Evolutionary conservation across 2,113 vertebrate genomes (phyloP), one percentile per base, ranked within the genome.

Genomic region (Tachycineta bicolor): DNA sequence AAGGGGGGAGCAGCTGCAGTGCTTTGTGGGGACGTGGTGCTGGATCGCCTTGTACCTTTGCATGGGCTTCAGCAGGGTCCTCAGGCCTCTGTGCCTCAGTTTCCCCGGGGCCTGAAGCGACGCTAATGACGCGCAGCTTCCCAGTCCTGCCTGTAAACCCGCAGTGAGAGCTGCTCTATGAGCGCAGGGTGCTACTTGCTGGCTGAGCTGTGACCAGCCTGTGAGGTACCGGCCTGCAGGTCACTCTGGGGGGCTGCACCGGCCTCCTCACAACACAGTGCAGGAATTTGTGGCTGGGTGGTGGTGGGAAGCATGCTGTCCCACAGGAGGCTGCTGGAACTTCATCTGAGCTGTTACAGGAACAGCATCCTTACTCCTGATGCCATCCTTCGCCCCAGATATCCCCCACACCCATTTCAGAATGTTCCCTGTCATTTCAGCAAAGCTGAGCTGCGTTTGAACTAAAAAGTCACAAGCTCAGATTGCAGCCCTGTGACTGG

Each of bases 391-490:
- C 33, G 41, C 71, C 33, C 68, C 50, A 16, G 33, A 12, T 65
- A 22, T 44, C 31, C 60, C 53, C 21, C 34, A 2, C 34, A n/a
- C 25, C 56, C 47, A 3, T 44, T 84, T 67, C 76, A 55, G 60
- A 93, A 64, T 49, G 4, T 31, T 75, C 77, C 34, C 1, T 43
- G 56, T 33, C 6, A 3, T 95, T 89, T 83, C 73, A 60, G 86
- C 76, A 56, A 94, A 87, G 41, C 74, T 2, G 2, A 73, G 63
- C 87, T 74, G 80, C 0, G 0, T 75, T 93, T 46, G 33, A 67
- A 14, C 83, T 77, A 41, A 43, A 81, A 71, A 83, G 44, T 92
- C 95, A 96, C 76, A 56, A 93, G 89, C 64, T 77, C 29, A 3
- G 26, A 24, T 3, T 28, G 79, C 43, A 93, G 59, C 83, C 90